Evolutionary conservation across 1,140 invertebrate species (phyloP).

Genomic region (Gonatopus flavifemur): DNA sequence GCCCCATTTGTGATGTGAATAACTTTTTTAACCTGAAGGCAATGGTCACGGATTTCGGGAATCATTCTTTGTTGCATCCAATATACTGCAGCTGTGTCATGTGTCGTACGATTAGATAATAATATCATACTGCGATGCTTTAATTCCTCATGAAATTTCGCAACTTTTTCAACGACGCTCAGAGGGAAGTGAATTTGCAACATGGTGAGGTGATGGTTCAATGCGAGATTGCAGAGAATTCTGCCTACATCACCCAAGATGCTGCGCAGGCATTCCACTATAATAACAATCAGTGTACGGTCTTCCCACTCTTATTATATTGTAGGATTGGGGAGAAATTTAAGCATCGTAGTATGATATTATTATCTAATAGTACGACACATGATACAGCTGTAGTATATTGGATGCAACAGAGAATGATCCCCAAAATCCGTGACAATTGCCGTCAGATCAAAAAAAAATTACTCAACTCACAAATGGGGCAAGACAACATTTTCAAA

Average conservation of each 20-base stretch:
- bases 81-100: slow-evolving; percentile 14
- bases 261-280: slow-evolving; percentile 5
- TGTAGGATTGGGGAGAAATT: not conserved
- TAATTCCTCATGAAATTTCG: slow-evolving; percentile 8
- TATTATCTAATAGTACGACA: not conserved
- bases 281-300: slow-evolving; percentile 4
- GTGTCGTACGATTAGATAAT: slow-evolving; percentile 2
- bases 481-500: too few relatives aligned
- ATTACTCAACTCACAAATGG: too few relatives aligned
- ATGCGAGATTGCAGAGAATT: slow-evolving; percentile 29
- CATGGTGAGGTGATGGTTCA: too few relatives aligned
- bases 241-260: too few relatives aligned
- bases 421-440: too few relatives aligned
- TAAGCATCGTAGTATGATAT: not conserved
- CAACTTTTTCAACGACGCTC: slow-evolving; percentile 13
- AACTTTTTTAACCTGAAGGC: too few relatives aligned
- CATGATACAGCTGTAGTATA: not conserved
- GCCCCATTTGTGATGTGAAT: too few relatives aligned
- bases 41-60: not conserved
- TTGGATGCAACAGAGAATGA: not conserved
- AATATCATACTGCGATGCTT: slow-evolving; percentile 6
- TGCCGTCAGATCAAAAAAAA: too few relatives aligned
- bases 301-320: not conserved
- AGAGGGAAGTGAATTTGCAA: slow-evolving; percentile 31
- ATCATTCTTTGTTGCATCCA: slow-evolving; percentile 6